These are phyloP conservation scores for Rhyacophila brunnea DNA, from an alignment of 1,140 invertebrate genomes.

Conservation along the genomic window DNA sequence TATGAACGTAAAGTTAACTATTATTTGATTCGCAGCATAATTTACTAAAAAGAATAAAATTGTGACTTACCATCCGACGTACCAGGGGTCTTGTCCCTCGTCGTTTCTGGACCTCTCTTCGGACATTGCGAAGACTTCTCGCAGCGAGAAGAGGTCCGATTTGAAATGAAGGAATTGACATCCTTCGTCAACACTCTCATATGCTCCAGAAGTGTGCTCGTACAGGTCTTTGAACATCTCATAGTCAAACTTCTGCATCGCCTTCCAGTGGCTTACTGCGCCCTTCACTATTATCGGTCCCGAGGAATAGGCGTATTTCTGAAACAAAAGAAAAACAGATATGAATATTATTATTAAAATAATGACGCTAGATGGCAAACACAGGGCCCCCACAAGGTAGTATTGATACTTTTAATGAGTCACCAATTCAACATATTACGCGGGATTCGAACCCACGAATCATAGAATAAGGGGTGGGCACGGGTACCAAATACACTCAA, in stretches of 20 bases:
- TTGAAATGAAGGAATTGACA: slow-evolving; percentile 91
- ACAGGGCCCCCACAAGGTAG: too few species aligned
- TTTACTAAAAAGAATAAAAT: too few species aligned
- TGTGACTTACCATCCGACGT: slow-evolving; percentile 82
- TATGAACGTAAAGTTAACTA: too few species aligned
- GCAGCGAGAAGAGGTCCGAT: slow-evolving; percentile 75
- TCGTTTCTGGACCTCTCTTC: slow-evolving; percentile 62
- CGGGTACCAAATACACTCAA: too few species aligned
- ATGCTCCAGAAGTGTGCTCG: slow-evolving; percentile 60
- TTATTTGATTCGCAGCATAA: too few species aligned
- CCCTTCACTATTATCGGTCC: slow-evolving; percentile 78
- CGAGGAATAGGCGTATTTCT: slow-evolving; percentile 73
- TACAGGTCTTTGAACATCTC: slow-evolving; percentile 79
- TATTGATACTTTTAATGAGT: too few species aligned
- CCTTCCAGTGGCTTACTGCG: slow-evolving; percentile 76
- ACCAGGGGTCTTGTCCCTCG: slow-evolving; percentile 73
- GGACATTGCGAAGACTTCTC: slow-evolving; percentile 78
- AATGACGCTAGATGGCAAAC: too few species aligned
- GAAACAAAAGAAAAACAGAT: slow-evolving; percentile 32
- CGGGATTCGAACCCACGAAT: too few species aligned
- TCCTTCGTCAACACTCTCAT: slow-evolving; percentile 68
- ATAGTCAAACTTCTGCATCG: slow-evolving; percentile 68
- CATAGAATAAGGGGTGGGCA: too few species aligned
- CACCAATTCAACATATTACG: too few species aligned
- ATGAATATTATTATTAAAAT: too few species aligned